Conservation (phyloP, 2,888 invertebrate species). For the Philereme vetulata region DNA sequence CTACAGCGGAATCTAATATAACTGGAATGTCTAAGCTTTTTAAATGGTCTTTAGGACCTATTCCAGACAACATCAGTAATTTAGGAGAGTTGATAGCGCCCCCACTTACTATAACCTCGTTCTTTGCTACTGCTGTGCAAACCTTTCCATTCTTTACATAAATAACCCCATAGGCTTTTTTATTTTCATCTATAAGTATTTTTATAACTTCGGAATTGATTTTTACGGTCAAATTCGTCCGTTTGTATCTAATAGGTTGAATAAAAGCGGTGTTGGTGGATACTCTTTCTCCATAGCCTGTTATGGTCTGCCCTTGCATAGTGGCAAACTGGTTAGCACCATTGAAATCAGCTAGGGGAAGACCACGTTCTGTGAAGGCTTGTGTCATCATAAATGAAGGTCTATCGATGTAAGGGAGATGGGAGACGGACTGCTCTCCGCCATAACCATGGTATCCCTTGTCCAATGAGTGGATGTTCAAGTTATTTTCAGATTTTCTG, state of each 20-base stretch:
- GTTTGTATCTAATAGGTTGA: constrained; percentile 83
- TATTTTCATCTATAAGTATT: constrained; percentile 79
- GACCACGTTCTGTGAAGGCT: constrained; percentile 84
- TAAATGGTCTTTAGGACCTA: constrained; percentile 62
- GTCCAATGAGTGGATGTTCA: constrained; percentile 74
- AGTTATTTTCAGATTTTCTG: constrained; percentile 85
- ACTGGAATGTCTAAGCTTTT: constrained; percentile 52
- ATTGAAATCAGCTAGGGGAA: constrained; percentile 83
- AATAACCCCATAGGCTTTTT: constrained; percentile 59
- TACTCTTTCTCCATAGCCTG: constrained; percentile 80
- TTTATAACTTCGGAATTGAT: constrained; percentile 79
- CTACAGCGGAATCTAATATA: constrained; percentile 61
- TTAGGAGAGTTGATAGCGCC: constrained; percentile 65
- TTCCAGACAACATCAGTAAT: constrained; percentile 66
- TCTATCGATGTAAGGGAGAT: constrained; percentile 84
- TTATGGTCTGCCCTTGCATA: constrained; percentile 82
- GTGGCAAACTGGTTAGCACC: constrained; percentile 80
- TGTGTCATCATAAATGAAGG: constrained; percentile 80
- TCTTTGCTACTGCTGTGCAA: constrained; percentile 55
- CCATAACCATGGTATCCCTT: constrained; percentile 82
- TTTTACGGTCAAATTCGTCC: constrained; percentile 77
- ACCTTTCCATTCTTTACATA: constrained; percentile 48
- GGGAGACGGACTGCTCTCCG: constrained; percentile 84
- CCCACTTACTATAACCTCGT: constrained; percentile 64
- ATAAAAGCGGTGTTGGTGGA: constrained; percentile 87